Evolutionary conservation across 2,888 invertebrate genomes (phyloP), one percentile per base, ranked within the genome.

Genomic region (Pammene fasciana): DNA sequence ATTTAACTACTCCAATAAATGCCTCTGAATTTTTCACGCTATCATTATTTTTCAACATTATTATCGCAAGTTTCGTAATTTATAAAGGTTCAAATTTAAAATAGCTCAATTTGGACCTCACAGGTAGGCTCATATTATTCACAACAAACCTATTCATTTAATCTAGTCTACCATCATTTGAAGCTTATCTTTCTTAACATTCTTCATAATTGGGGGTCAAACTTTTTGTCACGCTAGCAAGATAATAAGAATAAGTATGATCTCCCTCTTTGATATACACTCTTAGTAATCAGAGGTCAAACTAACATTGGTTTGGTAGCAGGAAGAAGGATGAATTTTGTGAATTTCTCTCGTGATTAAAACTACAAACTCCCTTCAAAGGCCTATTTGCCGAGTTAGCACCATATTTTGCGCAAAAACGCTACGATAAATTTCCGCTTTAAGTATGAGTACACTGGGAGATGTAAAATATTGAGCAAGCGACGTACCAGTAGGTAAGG

Each of bases 311-410:
- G n/a, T 0, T 16, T 50, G 18, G n/a, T 16, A 26, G 34, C 7
- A 50, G 26, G 7, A 6, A 13, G 54, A 11, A 9, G 26, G 13
- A 1, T 11, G 50, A 6, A 16, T 6, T 7, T 34, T 0, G 34
- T 54, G 54, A 54, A 54, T 54, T n/a, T 13, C 54, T n/a, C 7
- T n/a, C 54, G 34, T 59, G 57, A 68, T 68, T 68, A 68, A 68
- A 67, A 67, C 61, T 67, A 68, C 55, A 11, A 57, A 68, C 68
- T 57, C 56, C 64, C 41, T 52, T 54, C 68, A 68, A 64, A 68
- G 62, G 68, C 62, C 62, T 50, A 43, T 56, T 67, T 62, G 14
- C 43, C 68, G 50, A 64, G 62, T 68, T 57, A 68, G 43, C 43
- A 36, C 57, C 57, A 64, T 57, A 64, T 68, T 68, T 57, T 38